Percentiles rank a stretch among this genome's conserved stretches.
Evolutionary conservation across 2,113 vertebrate genomes (phyloP).

Genomic region (Corythoichthys intestinalis): DNA sequence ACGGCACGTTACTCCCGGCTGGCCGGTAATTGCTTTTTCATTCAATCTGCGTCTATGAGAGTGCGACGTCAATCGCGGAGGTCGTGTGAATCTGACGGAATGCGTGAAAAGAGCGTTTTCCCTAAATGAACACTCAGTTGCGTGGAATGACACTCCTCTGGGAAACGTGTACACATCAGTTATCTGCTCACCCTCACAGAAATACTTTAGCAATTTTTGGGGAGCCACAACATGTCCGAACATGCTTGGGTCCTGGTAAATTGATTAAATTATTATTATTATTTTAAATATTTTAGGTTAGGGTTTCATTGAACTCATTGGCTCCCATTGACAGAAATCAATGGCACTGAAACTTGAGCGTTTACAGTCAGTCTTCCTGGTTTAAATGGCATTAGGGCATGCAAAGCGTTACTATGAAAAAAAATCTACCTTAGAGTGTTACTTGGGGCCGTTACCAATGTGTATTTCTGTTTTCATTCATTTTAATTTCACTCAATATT

Average conservation of each 20-base stretch:
- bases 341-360: no score
- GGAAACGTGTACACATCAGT: neutral
- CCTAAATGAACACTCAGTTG: neutral
- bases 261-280: no score
- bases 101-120: neutral
- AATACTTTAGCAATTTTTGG: neutral
- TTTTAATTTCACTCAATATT: no score
- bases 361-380: no score
- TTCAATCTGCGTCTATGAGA: neutral
- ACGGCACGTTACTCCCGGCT: neutral
- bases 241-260: neutral
- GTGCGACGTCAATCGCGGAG: neutral
- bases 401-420: no score
- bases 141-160: neutral
- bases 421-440: no score
- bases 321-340: no score
- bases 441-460: no score
- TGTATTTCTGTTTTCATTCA: no score
- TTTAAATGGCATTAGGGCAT: no score
- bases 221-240: neutral
- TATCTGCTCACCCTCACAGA: neutral
- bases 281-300: no score
- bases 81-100: neutral
- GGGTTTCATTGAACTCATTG: no score
- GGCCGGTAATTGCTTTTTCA: slow-evolving; percentile 1